Evolutionary conservation across 2,113 vertebrate genomes (phyloP), one percentile per base, ranked within the genome.

Genomic region (Datnioides undecimradiatus): DNA sequence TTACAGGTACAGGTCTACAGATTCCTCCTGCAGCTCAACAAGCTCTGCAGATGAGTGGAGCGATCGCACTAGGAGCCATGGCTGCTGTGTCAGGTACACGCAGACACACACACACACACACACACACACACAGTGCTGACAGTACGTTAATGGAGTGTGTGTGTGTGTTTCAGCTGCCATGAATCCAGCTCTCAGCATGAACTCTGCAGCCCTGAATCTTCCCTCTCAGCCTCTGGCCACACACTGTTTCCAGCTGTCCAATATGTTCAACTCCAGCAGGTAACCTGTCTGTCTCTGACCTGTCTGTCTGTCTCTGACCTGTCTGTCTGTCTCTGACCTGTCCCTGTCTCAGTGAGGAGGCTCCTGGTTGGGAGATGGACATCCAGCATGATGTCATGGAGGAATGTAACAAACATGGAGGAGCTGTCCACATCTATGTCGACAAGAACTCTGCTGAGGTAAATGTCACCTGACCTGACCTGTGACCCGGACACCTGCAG

Each of bases 391-490:
- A 99, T 90, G 97, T 99, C 43, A 97, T 99, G 77, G 97, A 99
- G 89, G 98, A 99, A 90, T 99, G 97, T 91, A 99, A 98, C 95
- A 98, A 99, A 92, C 97, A 99, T 2, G 98, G 98, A 65, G 98
- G 97, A 80, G 96, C 99, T 43, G 97, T 99, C 76, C 97, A 99
- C 91, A 97, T 99, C 92, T 99, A 99, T 8, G 97, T 99, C 25
- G 98, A 99, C 91, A 97, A 97, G 91, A 99, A 97, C 92, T 99
- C 98, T 52, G 88, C 96, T 87, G 97, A 99, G 96, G 98, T 99
- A 95, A 8, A 13, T 0, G 1, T 62, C 17, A 49, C 36, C n/a
- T n/a, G n/a, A n/a, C n/a, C 12, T 63, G n/a, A 65, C 40, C 38
- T 52, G 2, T 51, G n/a, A 51, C 49, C 48, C 9, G 6, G n/a